Conservation (phyloP, 1,140 invertebrate species). For the Tachypleus tridentatus region DNA sequence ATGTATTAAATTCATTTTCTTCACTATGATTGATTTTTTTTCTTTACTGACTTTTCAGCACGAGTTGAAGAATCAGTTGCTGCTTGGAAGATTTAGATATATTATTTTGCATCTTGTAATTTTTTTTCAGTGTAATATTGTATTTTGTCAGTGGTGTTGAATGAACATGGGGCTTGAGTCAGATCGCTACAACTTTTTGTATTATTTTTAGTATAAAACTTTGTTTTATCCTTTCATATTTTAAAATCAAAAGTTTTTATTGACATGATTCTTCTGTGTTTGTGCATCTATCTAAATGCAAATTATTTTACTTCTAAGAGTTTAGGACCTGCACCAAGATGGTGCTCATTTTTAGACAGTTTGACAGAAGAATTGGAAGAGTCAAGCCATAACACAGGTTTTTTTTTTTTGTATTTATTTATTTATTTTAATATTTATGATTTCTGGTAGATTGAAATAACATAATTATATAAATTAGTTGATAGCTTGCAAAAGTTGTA, state of each 20-base stretch:
- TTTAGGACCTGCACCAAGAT: constrained; percentile 88
- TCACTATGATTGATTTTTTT: no score
- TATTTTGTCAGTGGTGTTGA: constrained; percentile 3
- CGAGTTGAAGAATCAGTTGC: no score
- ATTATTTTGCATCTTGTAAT: no score
- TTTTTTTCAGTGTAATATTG: neutral
- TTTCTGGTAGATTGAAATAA: constrained; percentile 4
- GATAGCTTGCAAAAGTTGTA: no score
- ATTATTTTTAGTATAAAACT: no score
- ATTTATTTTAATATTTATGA: constrained; percentile 2
- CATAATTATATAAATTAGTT: neutral
- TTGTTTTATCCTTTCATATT: constrained; percentile 6
- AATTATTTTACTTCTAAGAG: constrained; percentile 34
- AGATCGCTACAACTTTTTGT: no score
- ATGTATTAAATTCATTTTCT: no score
- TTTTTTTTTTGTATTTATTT: neutral
- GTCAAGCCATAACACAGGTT: constrained; percentile 36
- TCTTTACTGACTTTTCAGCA: no score
- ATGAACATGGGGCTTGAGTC: no score
- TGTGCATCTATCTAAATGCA: constrained; percentile 9
- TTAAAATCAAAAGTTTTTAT: no score
- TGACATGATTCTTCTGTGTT: neutral
- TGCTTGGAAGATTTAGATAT: no score
- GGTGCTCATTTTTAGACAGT: constrained; percentile 94
- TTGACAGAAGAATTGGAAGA: constrained; percentile 95